These are phyloP conservation scores for Lordiphosa clarofinis DNA, from an alignment of 1,140 invertebrate genomes.

Conservation along the genomic window DNA sequence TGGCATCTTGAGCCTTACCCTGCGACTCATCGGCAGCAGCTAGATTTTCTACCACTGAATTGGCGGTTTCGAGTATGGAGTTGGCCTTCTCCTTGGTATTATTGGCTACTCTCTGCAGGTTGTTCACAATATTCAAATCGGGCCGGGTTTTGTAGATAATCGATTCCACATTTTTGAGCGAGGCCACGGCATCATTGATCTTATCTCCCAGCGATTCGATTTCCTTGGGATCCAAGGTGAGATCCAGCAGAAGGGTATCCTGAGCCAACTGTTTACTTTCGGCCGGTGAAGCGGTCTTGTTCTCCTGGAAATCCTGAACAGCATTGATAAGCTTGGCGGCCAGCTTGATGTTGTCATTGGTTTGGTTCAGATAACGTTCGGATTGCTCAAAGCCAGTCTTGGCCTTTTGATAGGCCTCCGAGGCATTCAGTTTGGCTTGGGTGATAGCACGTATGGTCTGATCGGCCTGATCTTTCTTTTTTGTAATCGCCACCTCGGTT, in stretches of 20 bases:
- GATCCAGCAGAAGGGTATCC: slow-evolving; percentile 85
- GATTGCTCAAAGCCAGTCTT: slow-evolving; percentile 80
- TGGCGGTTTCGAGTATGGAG: slow-evolving; percentile 82
- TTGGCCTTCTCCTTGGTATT: slow-evolving; percentile 84
- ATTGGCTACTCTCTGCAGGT: slow-evolving; percentile 88
- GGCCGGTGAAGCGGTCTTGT: slow-evolving; percentile 88
- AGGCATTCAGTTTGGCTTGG: slow-evolving; percentile 82
- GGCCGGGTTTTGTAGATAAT: slow-evolving; percentile 92
- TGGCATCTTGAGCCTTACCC: slow-evolving; percentile 87
- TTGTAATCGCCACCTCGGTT: slow-evolving; percentile 88
- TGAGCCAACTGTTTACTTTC: slow-evolving; percentile 90
- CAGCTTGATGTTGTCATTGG: slow-evolving; percentile 81
- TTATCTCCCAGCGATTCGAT: slow-evolving; percentile 90
- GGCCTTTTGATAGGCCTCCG: slow-evolving; percentile 80
- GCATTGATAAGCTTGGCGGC: slow-evolving; percentile 83
- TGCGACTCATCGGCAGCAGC: slow-evolving; percentile 88
- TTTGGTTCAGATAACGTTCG: slow-evolving; percentile 80
- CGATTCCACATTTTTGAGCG: slow-evolving; percentile 92
- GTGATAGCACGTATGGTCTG: slow-evolving; percentile 82
- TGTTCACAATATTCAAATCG: slow-evolving; percentile 87
- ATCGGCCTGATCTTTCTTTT: slow-evolving; percentile 89
- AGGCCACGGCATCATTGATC: slow-evolving; percentile 92
- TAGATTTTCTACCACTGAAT: slow-evolving; percentile 82
- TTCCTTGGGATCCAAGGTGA: slow-evolving; percentile 89
- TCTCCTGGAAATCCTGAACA: slow-evolving; percentile 88